These are phyloP conservation scores for Typhlichthys eigenmanni DNA, from an alignment of 2,797 vertebrate genomes.

Conservation along the genomic window DNA sequence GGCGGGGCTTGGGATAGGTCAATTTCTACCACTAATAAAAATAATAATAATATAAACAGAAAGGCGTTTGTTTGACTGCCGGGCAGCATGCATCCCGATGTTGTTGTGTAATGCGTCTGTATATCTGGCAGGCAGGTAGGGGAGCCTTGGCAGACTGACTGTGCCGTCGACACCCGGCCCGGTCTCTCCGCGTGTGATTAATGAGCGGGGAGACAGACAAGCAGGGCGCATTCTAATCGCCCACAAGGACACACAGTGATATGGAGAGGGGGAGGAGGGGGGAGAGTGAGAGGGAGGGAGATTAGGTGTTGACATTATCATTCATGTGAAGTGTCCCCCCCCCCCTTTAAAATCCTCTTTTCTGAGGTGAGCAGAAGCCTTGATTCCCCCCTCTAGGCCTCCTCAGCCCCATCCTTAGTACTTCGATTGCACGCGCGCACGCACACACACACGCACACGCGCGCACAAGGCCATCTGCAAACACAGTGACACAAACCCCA, in stretches of 20 bases:
- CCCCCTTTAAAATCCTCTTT: constrained; percentile 24
- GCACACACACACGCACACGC: constrained; percentile 1
- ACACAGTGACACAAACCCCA: neutral
- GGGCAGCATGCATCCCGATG: constrained; percentile 1
- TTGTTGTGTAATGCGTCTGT: constrained; percentile 18
- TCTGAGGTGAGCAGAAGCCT: constrained; percentile 6
- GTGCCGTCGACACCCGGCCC: constrained; percentile 62
- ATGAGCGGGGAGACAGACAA: constrained; percentile 68
- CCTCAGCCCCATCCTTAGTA: neutral
- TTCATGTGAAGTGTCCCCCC: constrained; percentile 11
- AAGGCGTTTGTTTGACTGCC: too few relatives aligned
- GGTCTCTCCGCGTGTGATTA: constrained; percentile 69
- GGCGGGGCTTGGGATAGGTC: too few relatives aligned
- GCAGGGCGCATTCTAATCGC: constrained; percentile 70
- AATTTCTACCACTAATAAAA: too few relatives aligned
- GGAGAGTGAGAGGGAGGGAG: constrained; percentile 12
- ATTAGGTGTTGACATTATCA: constrained; percentile 31
- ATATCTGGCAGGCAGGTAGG: constrained; percentile 33
- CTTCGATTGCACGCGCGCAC: neutral
- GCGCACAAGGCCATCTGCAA: constrained; percentile 2
- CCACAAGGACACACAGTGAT: constrained; percentile 61
- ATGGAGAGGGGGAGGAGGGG: constrained; percentile 10
- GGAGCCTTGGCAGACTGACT: constrained; percentile 50
- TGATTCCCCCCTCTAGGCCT: constrained; percentile 3
- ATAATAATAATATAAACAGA: too few relatives aligned